These are phyloP conservation scores for Lepidothrix coronata DNA, from an alignment of 2,113 vertebrate species.

Conservation along the genomic window DNA sequence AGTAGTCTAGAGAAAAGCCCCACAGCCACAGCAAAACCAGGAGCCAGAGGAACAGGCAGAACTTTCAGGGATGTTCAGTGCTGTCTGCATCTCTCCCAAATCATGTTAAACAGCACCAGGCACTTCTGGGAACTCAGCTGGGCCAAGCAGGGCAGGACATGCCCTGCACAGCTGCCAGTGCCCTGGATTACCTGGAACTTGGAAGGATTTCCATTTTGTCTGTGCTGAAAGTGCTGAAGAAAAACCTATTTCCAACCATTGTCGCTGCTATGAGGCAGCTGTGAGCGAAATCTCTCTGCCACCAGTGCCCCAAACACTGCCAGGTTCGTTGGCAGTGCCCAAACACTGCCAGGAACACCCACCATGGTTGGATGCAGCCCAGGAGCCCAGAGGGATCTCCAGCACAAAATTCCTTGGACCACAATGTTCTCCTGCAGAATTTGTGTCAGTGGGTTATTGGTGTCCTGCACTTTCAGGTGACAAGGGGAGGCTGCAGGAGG, in stretches of 20 bases:
- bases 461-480: neutral
- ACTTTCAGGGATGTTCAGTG: accelerated
- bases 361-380: neutral
- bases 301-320: neutral
- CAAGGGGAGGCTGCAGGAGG: neutral
- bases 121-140: neutral
- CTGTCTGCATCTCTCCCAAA: neutral
- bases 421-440: neutral
- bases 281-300: neutral
- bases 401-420: neutral
- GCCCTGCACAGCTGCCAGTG: neutral
- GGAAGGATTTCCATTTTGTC: neutral
- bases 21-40: neutral
- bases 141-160: neutral
- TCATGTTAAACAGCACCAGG: neutral
- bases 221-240: neutral
- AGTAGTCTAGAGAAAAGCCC: neutral
- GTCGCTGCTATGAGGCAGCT: accelerated
- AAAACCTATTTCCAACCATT: neutral
- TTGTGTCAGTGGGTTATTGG: neutral
- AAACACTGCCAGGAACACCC: neutral
- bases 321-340: neutral
- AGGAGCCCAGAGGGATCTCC: neutral
- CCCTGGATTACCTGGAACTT: neutral
- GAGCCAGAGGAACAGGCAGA: neutral